Conservation (phyloP, 2,888 invertebrate genomes). For the Eueremaeus valkanovi region DNA sequence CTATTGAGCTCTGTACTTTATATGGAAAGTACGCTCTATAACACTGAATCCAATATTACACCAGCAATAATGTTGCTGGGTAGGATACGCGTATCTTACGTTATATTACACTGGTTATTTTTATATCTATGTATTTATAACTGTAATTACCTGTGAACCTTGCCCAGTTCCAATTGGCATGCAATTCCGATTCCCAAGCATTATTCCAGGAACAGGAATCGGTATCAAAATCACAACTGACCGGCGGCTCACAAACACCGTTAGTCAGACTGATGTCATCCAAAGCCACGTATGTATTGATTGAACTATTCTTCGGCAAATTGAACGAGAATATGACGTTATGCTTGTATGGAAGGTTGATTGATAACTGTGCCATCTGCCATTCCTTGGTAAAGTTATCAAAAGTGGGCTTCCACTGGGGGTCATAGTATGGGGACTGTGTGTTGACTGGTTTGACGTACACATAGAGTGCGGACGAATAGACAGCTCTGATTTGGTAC, state of each 20-base stretch:
- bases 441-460: neutral
- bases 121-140: too few relatives aligned
- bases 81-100: too few relatives aligned
- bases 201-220: neutral
- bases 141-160: neutral
- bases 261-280: constrained; percentile 45
- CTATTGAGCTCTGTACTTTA: too few relatives aligned
- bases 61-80: neutral
- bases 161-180: neutral
- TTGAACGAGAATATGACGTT: constrained; percentile 41
- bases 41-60: too few relatives aligned
- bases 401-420: constrained; percentile 40
- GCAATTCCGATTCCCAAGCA: too few relatives aligned
- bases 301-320: neutral
- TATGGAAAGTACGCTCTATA: too few relatives aligned
- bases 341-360: constrained; percentile 39
- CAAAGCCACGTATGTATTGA: constrained; percentile 40
- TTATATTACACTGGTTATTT: too few relatives aligned
- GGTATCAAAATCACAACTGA: constrained; percentile 45
- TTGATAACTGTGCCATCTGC: constrained; percentile 44
- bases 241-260: constrained; percentile 42
- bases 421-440: constrained; percentile 13
- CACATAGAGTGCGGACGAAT: constrained; percentile 45
- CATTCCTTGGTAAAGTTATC: constrained; percentile 42
- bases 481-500: constrained; percentile 51